Conservation (phyloP, 1,140 invertebrate genomes). For the Ridgeia piscesae region DNA sequence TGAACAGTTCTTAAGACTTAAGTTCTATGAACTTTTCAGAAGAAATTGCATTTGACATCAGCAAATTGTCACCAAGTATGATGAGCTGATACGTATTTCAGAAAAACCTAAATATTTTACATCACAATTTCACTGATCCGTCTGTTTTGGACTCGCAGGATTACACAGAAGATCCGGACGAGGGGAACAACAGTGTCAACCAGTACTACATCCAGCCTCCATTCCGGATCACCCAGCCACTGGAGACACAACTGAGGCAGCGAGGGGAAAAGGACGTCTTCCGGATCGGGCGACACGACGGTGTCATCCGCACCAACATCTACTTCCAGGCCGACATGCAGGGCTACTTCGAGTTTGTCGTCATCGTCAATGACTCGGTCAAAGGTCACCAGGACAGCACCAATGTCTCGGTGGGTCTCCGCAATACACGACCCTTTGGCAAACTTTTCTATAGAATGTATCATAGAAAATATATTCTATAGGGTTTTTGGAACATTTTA, state of each 20-base stretch:
- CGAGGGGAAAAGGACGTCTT: conserved; percentile 86
- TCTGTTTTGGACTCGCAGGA: conserved; percentile 61
- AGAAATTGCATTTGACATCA: no score
- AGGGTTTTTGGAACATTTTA: no score
- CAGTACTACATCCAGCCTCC: conserved; percentile 77
- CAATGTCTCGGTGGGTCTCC: conserved; percentile 51
- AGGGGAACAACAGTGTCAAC: conserved; percentile 73
- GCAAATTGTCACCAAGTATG: no score
- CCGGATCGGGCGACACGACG: conserved; percentile 76
- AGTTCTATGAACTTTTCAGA: no score
- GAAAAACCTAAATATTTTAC: not conserved
- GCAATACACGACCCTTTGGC: no score
- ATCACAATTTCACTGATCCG: not conserved
- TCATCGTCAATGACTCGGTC: conserved; percentile 79
- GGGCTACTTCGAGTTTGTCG: conserved; percentile 91
- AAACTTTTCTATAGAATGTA: no score
- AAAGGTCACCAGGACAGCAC: conserved; percentile 66
- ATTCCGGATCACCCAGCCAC: conserved; percentile 68
- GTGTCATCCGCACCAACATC: conserved; percentile 84
- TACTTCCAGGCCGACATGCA: conserved; percentile 95
- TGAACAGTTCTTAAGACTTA: no score
- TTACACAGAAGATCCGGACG: conserved; percentile 74
- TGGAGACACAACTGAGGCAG: conserved; percentile 80
- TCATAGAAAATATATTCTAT: no score
- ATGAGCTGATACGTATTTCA: no score